Evolutionary conservation across 2,113 vertebrate species (phyloP).

Genomic region (Aegithalos caudatus): DNA sequence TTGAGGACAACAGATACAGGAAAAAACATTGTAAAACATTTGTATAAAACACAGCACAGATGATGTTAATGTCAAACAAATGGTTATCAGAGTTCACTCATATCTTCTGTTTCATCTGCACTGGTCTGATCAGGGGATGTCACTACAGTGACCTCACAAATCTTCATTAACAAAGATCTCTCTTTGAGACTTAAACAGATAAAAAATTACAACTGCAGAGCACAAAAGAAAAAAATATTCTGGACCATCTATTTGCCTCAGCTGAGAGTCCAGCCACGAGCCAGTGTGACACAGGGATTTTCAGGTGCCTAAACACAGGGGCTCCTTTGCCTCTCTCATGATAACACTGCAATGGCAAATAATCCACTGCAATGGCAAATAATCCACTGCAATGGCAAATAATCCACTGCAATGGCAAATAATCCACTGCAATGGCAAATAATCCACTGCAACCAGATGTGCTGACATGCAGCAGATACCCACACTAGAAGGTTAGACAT

Average conservation of each 20-base stretch:
- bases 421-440: not conserved
- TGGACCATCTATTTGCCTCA: not conserved
- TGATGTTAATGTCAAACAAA: not conserved
- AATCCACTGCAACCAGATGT: not conserved
- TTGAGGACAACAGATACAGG: not conserved
- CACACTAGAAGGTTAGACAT: not conserved
- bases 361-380: not conserved
- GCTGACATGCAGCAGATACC: not conserved
- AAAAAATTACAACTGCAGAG: not conserved
- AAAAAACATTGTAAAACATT: not conserved
- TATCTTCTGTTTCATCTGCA: not conserved
- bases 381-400: not conserved
- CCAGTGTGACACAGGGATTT: rapidly evolving
- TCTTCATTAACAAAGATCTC: not conserved
- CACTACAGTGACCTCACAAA: not conserved
- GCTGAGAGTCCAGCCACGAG: not conserved
- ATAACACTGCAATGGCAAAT: not conserved
- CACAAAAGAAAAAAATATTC: not conserved
- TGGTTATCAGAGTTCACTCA: not conserved
- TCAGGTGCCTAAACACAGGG: not conserved
- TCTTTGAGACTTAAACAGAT: not conserved
- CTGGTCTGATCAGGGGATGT: not conserved
- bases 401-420: not conserved
- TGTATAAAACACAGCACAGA: not conserved
- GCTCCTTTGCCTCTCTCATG: not conserved